Evolutionary conservation across 2,888 invertebrate species (phyloP), one percentile per base, ranked within the genome.

Genomic region (Baccha elongata): DNA sequence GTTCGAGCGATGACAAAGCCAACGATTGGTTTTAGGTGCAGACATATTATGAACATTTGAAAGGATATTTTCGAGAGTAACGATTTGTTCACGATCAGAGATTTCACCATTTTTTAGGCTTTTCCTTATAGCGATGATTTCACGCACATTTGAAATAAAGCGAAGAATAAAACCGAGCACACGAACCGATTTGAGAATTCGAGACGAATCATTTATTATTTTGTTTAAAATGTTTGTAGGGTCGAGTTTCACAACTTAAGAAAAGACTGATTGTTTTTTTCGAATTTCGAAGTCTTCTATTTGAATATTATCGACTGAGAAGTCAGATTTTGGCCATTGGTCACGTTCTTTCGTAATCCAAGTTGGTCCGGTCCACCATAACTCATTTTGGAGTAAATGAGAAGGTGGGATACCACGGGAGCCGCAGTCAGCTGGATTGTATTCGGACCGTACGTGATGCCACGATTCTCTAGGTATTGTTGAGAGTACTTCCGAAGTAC

Each of bases 401-500:
- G 42, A 60, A 15, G 58, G 40, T 35, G 13, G 10, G 42, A 60
- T 42, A n/a, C 10, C 13, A 13, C 58, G 17, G n/a, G n/a, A n/a
- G n/a, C n/a, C n/a, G n/a, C n/a, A n/a, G n/a, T n/a, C n/a, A n/a
- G n/a, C n/a, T n/a, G n/a, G n/a, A n/a, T n/a, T n/a, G n/a, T n/a
- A n/a, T n/a, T n/a, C n/a, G n/a, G n/a, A n/a, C n/a, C n/a, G n/a
- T n/a, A n/a, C n/a, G n/a, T n/a, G n/a, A n/a, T n/a, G n/a, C n/a
- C n/a, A n/a, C n/a, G n/a, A n/a, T n/a, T n/a, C n/a, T n/a, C n/a
- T n/a, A n/a, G n/a, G n/a, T n/a, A n/a, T n/a, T n/a, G n/a, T n/a
- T n/a, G 10, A 6, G 42, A 29, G 52, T 26, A 67, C 42, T 44
- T 67, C 42, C 2, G 67, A 67, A 10, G 32, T 67, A 7, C 29